phyloP scores from a whole-genome alignment of 2,113 vertebrate species.

The Aegotheles bennettii region DNA sequence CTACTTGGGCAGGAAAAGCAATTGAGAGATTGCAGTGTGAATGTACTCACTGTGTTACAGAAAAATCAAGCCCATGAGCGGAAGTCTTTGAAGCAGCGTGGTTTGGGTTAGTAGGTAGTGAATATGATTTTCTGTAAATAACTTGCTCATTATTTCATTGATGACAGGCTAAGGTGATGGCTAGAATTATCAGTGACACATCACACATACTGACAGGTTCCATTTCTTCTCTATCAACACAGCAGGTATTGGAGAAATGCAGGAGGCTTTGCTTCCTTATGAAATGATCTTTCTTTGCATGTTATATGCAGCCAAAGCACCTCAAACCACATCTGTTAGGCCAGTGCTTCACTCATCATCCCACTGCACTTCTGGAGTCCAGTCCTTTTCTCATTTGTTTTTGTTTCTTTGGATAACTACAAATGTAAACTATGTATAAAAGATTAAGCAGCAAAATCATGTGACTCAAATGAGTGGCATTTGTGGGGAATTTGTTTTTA shows the following conservation, averaged over 20 bases:
- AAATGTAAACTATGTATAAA: background rate
- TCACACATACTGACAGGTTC: background rate
- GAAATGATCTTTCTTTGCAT: background rate
- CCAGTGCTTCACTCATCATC: background rate
- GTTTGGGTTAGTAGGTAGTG: background rate
- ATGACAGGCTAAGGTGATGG: background rate
- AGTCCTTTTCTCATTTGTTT: background rate
- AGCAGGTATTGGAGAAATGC: background rate
- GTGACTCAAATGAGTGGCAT: background rate
- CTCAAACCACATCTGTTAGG: background rate
- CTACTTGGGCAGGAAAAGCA: constrained; percentile 2
- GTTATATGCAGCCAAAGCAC: background rate
- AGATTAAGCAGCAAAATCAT: background rate
- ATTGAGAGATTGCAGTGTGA: background rate
- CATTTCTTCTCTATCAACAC: background rate
- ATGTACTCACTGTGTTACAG: background rate
- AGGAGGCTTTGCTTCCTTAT: background rate
- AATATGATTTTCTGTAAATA: background rate
- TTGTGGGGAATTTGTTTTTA: background rate
- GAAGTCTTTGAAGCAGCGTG: background rate
- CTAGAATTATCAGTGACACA: background rate
- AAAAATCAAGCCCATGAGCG: background rate
- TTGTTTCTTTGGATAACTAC: background rate
- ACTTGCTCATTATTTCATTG: background rate
- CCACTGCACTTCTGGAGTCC: background rate